Evolutionary conservation across 2,888 invertebrate genomes (phyloP), one percentile per base, ranked within the genome.

Genomic region (Oscheius sp.): DNA sequence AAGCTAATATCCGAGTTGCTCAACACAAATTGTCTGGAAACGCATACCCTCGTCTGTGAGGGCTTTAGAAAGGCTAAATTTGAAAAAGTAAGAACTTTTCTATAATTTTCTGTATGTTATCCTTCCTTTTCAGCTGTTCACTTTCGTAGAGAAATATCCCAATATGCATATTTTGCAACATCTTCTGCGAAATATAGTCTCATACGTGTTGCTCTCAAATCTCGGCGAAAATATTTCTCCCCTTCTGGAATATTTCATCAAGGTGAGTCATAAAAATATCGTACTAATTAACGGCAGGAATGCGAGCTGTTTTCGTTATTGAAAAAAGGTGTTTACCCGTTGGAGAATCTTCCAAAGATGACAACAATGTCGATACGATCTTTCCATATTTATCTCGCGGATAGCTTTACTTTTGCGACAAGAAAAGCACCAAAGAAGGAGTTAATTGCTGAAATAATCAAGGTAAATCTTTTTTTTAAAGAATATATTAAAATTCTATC

Each of bases 21-120:
- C 68, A 76, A 82, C 65, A 82, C 82, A 3, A 81, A 79, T 55
- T 50, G 72, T 48, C 23, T 69, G 27, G 63, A 73, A 10, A 81
- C 82, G 8, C 82, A 82, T 37, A 29, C 70, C 12, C 71, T 70
- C 20, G 34, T 82, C 10, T 46, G 66, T 3, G 63, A 46, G 0
- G 79, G 73, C 12, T 72, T 82, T 57, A 58, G 67, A 48, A 53
- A 73, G 27, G 66, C 71, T 6, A 69, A 73, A 0, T 73, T 82
- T 15, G 31, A 71, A 10, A 71, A 74, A 64, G 77, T 77, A 17
- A 45, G 10, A n/a, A n/a, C 53, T 15, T 45, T 45, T 8, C 5
- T n/a, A 17, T 45, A 6, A n/a, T 15, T 45, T 45, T n/a, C n/a
- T n/a, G n/a, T n/a, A n/a, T n/a, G n/a, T n/a, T n/a, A 27, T 10